Evolutionary conservation across 2,888 invertebrate species (phyloP).

Genomic region (Euzetes globulus): DNA sequence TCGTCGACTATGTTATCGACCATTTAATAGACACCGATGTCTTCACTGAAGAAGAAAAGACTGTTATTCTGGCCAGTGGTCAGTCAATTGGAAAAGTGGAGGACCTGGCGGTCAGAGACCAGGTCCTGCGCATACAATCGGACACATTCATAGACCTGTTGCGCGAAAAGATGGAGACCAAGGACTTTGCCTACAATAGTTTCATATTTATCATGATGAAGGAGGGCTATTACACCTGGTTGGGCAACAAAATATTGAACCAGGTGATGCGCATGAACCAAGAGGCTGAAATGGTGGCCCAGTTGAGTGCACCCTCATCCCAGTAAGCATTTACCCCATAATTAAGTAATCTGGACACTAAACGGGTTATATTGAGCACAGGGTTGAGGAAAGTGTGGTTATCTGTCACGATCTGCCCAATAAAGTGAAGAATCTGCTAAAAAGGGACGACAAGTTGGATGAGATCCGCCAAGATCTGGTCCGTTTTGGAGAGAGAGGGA

Average conservation of each 20-base stretch:
- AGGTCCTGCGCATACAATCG: not conserved
- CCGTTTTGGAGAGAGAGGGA: slow-evolving; percentile 44
- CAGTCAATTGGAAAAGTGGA: not conserved
- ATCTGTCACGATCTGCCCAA: slow-evolving; percentile 35
- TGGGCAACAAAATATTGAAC: not conserved
- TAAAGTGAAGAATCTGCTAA: slow-evolving; percentile 34
- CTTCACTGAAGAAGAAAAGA: not conserved
- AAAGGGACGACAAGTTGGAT: slow-evolving; percentile 49
- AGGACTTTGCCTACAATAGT: not conserved
- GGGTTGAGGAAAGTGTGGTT: not conserved
- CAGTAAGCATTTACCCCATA: too few relatives aligned
- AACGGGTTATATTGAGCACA: not conserved
- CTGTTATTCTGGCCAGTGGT: not conserved
- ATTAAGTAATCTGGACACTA: too few relatives aligned
- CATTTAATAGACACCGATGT: not conserved
- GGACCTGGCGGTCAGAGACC: not conserved
- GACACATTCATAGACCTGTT: not conserved
- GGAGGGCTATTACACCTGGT: slow-evolving; percentile 1
- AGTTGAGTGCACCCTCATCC: not conserved
- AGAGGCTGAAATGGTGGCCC: not conserved
- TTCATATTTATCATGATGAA: slow-evolving; percentile 3
- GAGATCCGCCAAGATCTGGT: slow-evolving; percentile 52
- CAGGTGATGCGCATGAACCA: not conserved
- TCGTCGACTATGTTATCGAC: slow-evolving; percentile 17
- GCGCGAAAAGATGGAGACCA: not conserved